Evolutionary conservation across 2,888 invertebrate species (phyloP).

Genomic region (Caenorhabditis japonica): DNA sequence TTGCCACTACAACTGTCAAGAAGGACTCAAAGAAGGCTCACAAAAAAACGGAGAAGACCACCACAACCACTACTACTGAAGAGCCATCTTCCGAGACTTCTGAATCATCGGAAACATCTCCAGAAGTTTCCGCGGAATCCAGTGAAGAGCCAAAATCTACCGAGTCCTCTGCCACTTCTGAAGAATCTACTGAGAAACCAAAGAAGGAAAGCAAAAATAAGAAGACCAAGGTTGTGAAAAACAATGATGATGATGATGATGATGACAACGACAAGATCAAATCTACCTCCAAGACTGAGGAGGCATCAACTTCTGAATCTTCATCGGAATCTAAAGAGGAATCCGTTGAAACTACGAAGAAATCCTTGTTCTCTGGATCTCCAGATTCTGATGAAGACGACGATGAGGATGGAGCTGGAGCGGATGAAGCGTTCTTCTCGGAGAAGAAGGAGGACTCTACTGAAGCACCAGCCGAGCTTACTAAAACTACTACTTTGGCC

Average conservation of each 20-base stretch:
- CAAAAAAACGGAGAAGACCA: slow-evolving; percentile 32
- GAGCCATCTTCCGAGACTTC: slow-evolving; percentile 34
- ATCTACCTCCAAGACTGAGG: slow-evolving; percentile 19
- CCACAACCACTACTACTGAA: slow-evolving; percentile 15
- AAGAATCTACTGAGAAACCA: slow-evolving; percentile 29
- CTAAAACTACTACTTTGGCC: slow-evolving; percentile 44
- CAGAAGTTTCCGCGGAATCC: slow-evolving; percentile 26
- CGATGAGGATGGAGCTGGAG: slow-evolving; percentile 44
- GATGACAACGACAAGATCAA: slow-evolving; percentile 33
- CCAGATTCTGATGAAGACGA: slow-evolving; percentile 49
- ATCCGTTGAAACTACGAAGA: slow-evolving; percentile 24
- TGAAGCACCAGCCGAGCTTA: slow-evolving; percentile 34
- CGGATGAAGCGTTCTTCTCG: slow-evolving; percentile 50
- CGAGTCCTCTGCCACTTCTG: slow-evolving; percentile 34
- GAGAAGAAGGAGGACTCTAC: slow-evolving; percentile 37
- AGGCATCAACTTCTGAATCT: slow-evolving; percentile 22
- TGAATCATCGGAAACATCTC: slow-evolving; percentile 16
- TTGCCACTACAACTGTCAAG: slow-evolving; percentile 21
- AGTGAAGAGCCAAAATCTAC: slow-evolving; percentile 42
- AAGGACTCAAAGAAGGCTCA: slow-evolving; percentile 36
- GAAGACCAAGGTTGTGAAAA: slow-evolving; percentile 10
- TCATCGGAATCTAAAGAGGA: slow-evolving; percentile 30
- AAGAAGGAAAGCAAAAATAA: slow-evolving; percentile 29
- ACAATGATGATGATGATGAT: slow-evolving; percentile 16
- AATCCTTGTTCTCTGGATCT: slow-evolving; percentile 30